Conservation (phyloP, 2,888 invertebrate genomes). For the Phasia obesa region DNA sequence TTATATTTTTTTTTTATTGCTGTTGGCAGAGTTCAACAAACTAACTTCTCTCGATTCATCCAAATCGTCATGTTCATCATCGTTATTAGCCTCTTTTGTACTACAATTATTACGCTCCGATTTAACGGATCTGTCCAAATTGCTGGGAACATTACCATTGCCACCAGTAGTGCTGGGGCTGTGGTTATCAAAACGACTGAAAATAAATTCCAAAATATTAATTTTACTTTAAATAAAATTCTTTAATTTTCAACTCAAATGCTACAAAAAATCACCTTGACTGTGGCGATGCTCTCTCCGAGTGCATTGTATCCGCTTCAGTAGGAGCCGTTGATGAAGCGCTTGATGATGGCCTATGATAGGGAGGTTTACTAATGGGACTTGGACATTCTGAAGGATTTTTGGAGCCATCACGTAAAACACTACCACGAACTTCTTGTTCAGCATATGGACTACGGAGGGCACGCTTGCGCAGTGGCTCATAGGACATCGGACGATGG, state of each 20-base stretch:
- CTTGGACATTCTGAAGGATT: constrained; percentile 82
- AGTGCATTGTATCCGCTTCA: constrained; percentile 83
- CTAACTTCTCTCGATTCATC: constrained; percentile 82
- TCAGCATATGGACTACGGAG: constrained; percentile 84
- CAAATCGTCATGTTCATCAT: constrained; percentile 81
- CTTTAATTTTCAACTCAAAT: constrained; percentile 23
- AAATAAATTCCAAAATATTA: constrained; percentile 48
- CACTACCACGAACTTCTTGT: constrained; percentile 85
- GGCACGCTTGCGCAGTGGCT: constrained; percentile 84
- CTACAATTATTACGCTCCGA: constrained; percentile 82
- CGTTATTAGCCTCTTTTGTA: constrained; percentile 82
- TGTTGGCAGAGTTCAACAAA: not conserved
- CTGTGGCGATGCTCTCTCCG: constrained; percentile 82
- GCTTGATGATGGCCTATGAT: constrained; percentile 82
- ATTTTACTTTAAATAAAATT: constrained; percentile 42
- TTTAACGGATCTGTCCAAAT: constrained; percentile 79
- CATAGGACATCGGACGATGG: constrained; percentile 82
- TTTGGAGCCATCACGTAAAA: constrained; percentile 85
- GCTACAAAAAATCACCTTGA: constrained; percentile 78
- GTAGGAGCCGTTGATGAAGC: constrained; percentile 83
- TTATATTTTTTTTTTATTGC: not conserved
- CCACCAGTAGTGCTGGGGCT: constrained; percentile 82
- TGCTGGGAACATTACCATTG: constrained; percentile 75
- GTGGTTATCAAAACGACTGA: constrained; percentile 82
- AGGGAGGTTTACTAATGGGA: constrained; percentile 82